phyloP scores from a whole-genome alignment of 2,113 vertebrate genomes.

The Archocentrus centrarchus region DNA sequence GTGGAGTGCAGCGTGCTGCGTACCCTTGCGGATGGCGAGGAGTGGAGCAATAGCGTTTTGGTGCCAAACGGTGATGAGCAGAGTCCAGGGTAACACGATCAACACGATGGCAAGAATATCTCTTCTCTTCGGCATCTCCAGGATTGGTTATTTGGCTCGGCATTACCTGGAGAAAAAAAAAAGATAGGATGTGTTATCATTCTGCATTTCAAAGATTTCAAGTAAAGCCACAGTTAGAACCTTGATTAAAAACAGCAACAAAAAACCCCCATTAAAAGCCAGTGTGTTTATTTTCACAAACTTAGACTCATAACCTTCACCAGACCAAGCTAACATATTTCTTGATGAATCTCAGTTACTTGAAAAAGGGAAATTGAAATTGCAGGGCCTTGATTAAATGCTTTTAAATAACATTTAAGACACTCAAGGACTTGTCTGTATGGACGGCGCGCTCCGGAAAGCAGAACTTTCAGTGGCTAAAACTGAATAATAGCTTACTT shows the following conservation, averaged over 20 bases:
- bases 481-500: not conserved
- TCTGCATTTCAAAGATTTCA: not conserved
- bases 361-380: not conserved
- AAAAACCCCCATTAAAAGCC: not conserved
- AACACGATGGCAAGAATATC: conserved; percentile 98
- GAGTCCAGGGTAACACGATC: conserved; percentile 99
- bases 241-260: not conserved
- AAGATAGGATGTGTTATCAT: not conserved
- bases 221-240: not conserved
- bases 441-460: not conserved
- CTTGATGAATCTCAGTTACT: not conserved
- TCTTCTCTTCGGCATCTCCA: conserved; percentile 99
- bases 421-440: not conserved
- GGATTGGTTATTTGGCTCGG: conserved; percentile 94
- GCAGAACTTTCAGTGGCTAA: not conserved
- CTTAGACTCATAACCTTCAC: not conserved
- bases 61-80: conserved; percentile 99
- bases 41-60: conserved; percentile 95
- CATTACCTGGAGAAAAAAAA: conserved; percentile 87
- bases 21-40: conserved; percentile 96
- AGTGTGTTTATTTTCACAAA: not conserved
- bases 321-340: not conserved
- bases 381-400: not conserved
- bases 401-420: not conserved
- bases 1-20: conserved; percentile 37